Evolutionary conservation across 2,888 invertebrate genomes (phyloP).

Genomic region (Himalopsyche japonica): DNA sequence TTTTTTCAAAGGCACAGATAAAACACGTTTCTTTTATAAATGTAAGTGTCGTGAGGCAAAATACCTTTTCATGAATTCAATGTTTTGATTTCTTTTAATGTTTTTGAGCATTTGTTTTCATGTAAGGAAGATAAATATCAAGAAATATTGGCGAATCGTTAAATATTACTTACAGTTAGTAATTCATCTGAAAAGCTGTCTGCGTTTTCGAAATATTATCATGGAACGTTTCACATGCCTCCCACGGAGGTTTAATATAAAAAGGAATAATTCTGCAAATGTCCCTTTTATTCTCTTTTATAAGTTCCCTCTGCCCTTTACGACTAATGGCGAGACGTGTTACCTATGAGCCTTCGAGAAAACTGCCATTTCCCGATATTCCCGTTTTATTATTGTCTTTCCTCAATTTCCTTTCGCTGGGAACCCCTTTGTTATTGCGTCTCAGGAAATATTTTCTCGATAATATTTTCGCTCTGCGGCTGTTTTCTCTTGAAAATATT

Average conservation of each 20-base stretch:
- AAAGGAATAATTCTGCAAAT: not conserved
- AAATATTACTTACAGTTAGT: not conserved
- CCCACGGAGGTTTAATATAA: not conserved
- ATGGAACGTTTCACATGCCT: not conserved
- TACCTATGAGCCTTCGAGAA: not conserved
- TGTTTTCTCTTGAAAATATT: not conserved
- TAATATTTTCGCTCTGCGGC: not conserved
- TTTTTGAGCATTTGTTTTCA: no score
- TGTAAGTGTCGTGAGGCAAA: no score
- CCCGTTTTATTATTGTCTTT: not conserved
- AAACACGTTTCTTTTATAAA: no score
- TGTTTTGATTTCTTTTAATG: no score
- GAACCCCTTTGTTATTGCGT: not conserved
- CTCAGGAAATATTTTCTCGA: not conserved
- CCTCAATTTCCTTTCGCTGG: not conserved
- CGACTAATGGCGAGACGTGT: not conserved
- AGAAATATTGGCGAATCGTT: no score
- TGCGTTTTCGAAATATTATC: not conserved
- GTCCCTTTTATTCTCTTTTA: not conserved
- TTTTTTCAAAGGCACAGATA: no score
- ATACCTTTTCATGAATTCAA: no score
- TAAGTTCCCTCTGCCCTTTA: not conserved
- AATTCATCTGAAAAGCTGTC: not conserved
- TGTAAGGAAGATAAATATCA: no score
- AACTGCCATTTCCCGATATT: not conserved